These are phyloP conservation scores for Cryptophagus acutangulus DNA, from an alignment of 2,888 invertebrate species.

Conservation along the genomic window DNA sequence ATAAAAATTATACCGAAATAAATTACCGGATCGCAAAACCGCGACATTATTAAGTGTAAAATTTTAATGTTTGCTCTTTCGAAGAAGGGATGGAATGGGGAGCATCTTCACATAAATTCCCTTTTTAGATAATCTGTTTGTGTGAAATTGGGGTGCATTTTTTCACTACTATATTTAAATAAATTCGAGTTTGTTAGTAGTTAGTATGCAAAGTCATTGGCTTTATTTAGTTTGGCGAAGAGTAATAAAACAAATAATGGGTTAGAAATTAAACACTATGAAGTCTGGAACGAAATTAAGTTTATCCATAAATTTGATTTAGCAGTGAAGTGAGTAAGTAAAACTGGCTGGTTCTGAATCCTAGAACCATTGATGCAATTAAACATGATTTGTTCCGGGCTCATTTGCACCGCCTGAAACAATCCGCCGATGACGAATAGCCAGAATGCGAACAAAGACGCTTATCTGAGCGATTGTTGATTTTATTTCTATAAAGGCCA, in stretches of 20 bases:
- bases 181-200: too few relatives aligned
- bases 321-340: slow-evolving; percentile 45
- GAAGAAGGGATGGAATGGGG: too few relatives aligned
- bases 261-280: slow-evolving; percentile 46
- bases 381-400: slow-evolving; percentile 49
- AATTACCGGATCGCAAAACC: slow-evolving; percentile 2
- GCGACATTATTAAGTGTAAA: slow-evolving; percentile 1
- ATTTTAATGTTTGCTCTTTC: slow-evolving; percentile 1
- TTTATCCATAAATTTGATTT: slow-evolving; percentile 51
- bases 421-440: slow-evolving; percentile 46
- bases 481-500: too few relatives aligned
- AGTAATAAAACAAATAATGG: slow-evolving; percentile 45
- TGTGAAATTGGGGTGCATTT: too few relatives aligned
- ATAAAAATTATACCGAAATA: slow-evolving; percentile 40
- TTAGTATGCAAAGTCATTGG: too few relatives aligned
- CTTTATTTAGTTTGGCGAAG: slow-evolving; percentile 32
- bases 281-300: slow-evolving; percentile 48
- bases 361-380: slow-evolving; percentile 48
- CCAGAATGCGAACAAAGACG: slow-evolving; percentile 42
- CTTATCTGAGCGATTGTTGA: slow-evolving; percentile 42
- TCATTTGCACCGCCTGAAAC: slow-evolving; percentile 27
- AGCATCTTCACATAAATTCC: not conserved
- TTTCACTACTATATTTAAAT: too few relatives aligned
- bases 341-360: slow-evolving; percentile 38
- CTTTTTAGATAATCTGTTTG: not conserved